Evolutionary conservation across 1,140 invertebrate genomes (phyloP).

Genomic region (Holotrichia oblita): DNA sequence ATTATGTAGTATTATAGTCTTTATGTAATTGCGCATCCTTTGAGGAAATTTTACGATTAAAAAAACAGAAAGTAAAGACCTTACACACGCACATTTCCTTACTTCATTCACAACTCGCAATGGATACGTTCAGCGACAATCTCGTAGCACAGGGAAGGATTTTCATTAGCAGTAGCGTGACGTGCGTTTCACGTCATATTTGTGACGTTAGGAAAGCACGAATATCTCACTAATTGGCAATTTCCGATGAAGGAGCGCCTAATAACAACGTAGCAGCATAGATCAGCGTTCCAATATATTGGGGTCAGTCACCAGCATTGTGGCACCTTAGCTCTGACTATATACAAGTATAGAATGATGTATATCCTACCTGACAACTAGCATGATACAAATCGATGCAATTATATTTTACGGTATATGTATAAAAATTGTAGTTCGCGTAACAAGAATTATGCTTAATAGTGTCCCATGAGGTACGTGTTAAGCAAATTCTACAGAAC

Average conservation of each 20-base stretch:
- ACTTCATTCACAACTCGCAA: conserved; percentile 24
- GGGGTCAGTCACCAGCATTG: conserved; percentile 40
- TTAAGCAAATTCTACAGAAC: too few relatives aligned
- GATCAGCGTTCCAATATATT: conserved; percentile 33
- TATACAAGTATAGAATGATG: too few relatives aligned
- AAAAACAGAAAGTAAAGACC: too few relatives aligned
- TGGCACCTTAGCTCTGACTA: not conserved
- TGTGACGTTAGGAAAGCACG: conserved; percentile 35
- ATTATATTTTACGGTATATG: too few relatives aligned
- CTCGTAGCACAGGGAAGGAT: not conserved
- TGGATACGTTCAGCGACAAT: not conserved
- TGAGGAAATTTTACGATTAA: too few relatives aligned
- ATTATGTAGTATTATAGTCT: too few relatives aligned
- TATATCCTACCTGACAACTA: too few relatives aligned
- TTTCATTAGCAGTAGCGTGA: conserved; percentile 20
- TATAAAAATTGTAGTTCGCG: too few relatives aligned
- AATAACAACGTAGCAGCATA: conserved; percentile 39
- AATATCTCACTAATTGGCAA: conserved; percentile 43
- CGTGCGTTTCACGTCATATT: conserved; percentile 23
- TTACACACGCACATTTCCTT: not conserved
- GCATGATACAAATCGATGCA: too few relatives aligned
- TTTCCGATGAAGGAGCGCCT: conserved; percentile 44
- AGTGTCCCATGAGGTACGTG: too few relatives aligned
- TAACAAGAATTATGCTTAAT: too few relatives aligned
- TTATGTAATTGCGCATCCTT: too few relatives aligned